phyloP scores from a whole-genome alignment of 2,797 vertebrate genomes.

The Telmatherina bonti region DNA sequence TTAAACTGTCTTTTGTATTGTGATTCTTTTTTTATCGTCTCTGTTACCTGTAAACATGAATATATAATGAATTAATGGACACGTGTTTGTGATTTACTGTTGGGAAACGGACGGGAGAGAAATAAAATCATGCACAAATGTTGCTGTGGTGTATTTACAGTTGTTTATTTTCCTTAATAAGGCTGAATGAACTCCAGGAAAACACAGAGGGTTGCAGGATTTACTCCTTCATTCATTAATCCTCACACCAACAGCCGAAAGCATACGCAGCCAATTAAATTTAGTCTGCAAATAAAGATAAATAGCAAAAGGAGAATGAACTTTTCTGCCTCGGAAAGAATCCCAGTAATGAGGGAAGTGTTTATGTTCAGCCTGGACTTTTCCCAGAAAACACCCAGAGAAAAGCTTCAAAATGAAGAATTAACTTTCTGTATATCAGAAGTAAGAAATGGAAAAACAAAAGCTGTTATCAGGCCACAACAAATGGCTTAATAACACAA shows the following conservation, averaged over 20 bases:
- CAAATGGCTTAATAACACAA: background rate
- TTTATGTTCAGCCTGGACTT: background rate
- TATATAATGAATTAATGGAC: constrained; percentile 75
- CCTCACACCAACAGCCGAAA: background rate
- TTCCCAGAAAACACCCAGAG: background rate
- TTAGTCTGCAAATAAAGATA: background rate
- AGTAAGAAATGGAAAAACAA: background rate
- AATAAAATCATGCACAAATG: constrained; percentile 66
- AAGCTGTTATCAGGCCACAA: background rate
- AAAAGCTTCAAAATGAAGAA: background rate
- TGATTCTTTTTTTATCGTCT: constrained; percentile 71
- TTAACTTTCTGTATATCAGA: background rate
- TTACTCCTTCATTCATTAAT: background rate
- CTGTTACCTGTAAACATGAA: constrained; percentile 75
- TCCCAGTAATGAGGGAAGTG: too few relatives aligned
- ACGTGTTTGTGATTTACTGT: constrained; percentile 71
- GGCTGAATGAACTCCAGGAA: background rate
- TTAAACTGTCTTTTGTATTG: constrained; percentile 78
- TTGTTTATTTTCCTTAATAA: background rate
- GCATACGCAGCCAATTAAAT: background rate
- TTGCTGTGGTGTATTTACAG: background rate
- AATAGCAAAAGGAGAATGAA: background rate
- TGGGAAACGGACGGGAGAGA: constrained; percentile 41
- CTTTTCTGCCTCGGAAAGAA: background rate
- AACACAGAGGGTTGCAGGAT: background rate